Evolutionary conservation across 35 echinoderm and acorn worm species (phyloP).

Genomic region (Heliocidaris tuberculata): DNA sequence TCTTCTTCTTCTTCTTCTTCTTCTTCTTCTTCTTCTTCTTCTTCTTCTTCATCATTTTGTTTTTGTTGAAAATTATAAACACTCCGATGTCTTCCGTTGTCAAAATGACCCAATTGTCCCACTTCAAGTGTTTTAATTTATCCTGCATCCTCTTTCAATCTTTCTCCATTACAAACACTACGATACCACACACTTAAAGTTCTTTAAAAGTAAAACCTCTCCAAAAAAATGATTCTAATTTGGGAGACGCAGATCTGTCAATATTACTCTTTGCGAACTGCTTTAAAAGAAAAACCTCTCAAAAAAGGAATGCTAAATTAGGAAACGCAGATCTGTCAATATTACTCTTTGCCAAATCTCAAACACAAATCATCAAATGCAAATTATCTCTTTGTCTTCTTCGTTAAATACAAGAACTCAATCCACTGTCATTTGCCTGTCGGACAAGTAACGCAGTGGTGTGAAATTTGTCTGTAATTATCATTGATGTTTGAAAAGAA

Average conservation of each 20-base stretch:
- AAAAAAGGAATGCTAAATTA: background rate
- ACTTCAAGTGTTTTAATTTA: background rate
- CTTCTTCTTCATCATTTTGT: background rate
- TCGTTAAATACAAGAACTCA: background rate
- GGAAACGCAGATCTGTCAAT: background rate
- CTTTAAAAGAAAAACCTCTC: background rate
- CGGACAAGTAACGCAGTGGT: background rate
- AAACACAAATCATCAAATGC: background rate
- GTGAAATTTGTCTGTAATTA: background rate
- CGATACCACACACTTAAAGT: background rate
- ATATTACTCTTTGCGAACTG: too few species aligned
- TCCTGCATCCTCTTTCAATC: background rate
- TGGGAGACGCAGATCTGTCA: too few species aligned
- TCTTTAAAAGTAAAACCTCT: too few species aligned
- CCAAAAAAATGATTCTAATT: too few species aligned
- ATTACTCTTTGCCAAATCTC: background rate
- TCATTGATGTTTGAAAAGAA: background rate
- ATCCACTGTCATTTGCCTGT: background rate
- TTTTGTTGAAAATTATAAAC: background rate
- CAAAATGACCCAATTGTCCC: background rate
- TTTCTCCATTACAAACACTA: background rate
- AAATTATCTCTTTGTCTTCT: background rate
- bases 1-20: too few species aligned
- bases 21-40: too few species aligned
- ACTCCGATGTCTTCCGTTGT: background rate